phyloP scores from a whole-genome alignment of 2,113 vertebrate genomes.

The Entosphenus tridentatus region DNA sequence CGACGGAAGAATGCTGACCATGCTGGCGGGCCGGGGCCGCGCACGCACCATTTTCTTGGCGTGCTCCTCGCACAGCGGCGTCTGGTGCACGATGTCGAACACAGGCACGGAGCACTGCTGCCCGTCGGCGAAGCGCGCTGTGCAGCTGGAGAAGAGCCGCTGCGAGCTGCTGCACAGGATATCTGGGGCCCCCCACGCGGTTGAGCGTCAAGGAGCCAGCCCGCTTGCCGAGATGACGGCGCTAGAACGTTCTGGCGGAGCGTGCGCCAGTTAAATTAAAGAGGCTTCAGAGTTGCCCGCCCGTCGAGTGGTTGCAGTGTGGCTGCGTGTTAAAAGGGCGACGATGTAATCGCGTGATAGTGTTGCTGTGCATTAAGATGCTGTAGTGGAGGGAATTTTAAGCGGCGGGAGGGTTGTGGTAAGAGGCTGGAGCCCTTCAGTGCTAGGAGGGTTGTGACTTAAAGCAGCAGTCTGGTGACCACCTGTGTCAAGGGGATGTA shows the following conservation, averaged over 20 bases:
- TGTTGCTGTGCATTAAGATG: conserved; percentile 9
- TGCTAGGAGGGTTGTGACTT: too few species aligned
- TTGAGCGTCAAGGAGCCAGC: conserved; percentile 29
- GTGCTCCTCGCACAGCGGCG: conserved; percentile 92
- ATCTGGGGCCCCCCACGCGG: conserved; percentile 28
- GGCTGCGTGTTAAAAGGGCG: conserved; percentile 14
- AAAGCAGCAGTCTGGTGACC: too few species aligned
- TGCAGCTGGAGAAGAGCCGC: conserved; percentile 97
- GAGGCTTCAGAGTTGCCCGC: conserved; percentile 15
- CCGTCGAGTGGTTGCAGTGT: conserved; percentile 12
- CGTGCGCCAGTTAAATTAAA: conserved; percentile 10
- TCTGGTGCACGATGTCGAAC: conserved; percentile 96
- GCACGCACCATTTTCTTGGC: conserved; percentile 94
- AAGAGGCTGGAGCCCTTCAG: too few species aligned
- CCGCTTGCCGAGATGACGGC: conserved; percentile 13
- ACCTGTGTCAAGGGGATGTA: too few species aligned
- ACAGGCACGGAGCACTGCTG: conserved; percentile 94
- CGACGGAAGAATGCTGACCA: background rate
- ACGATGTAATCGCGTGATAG: conserved; percentile 16
- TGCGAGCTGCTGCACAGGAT: conserved; percentile 86
- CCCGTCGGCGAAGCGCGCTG: conserved; percentile 89
- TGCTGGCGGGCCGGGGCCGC: background rate
- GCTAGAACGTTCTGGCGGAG: conserved; percentile 15
- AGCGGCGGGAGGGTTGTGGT: too few species aligned
- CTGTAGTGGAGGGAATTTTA: too few species aligned